A percentile compares a stretch with the other conserved stretches of the same genome.
phyloP scores from a whole-genome alignment of 2,888 invertebrate genomes.

The Scaptomyza caliginosa region DNA sequence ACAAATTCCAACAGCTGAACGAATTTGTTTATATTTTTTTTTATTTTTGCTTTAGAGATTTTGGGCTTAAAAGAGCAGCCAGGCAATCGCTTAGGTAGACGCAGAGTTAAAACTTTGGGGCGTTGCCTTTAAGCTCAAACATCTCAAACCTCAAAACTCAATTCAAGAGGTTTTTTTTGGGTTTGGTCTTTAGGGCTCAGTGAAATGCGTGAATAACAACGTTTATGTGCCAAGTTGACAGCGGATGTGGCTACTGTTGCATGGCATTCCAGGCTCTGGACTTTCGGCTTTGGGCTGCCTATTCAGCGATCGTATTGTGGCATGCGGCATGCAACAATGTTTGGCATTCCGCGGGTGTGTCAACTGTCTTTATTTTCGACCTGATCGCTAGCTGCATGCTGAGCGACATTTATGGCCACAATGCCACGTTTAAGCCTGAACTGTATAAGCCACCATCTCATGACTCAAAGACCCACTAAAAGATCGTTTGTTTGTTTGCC shows the following conservation, averaged over 20 bases:
- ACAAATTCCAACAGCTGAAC: conserved; percentile 76
- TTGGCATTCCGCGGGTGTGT: conserved; percentile 60
- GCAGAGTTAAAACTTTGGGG: conserved; percentile 17
- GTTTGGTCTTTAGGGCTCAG: background rate
- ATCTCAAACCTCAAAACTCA: conserved; percentile 28
- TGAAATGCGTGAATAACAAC: conserved; percentile 73
- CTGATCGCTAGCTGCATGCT: conserved; percentile 40
- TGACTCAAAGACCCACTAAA: background rate
- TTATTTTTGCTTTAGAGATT: background rate
- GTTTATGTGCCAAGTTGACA: conserved; percentile 76
- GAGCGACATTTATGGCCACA: conserved; percentile 55
- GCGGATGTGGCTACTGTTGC: conserved; percentile 76
- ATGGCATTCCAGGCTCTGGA: conserved; percentile 41
- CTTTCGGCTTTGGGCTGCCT: background rate
- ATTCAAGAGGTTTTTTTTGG: conserved; percentile 13
- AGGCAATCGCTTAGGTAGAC: conserved; percentile 25
- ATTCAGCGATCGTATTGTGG: conserved; percentile 36
- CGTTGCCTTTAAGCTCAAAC: conserved; percentile 39
- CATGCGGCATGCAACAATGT: conserved; percentile 51
- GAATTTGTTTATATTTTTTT: conserved; percentile 46
- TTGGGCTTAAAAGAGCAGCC: conserved; percentile 1
- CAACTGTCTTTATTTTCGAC: conserved; percentile 55
- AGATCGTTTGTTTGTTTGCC: conserved; percentile 14
- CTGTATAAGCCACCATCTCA: background rate
- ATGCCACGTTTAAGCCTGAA: conserved; percentile 26